Base-by-base conservation (phyloP, 2,797 vertebrate species). In the Chaenodraco wilsoni region DNA sequence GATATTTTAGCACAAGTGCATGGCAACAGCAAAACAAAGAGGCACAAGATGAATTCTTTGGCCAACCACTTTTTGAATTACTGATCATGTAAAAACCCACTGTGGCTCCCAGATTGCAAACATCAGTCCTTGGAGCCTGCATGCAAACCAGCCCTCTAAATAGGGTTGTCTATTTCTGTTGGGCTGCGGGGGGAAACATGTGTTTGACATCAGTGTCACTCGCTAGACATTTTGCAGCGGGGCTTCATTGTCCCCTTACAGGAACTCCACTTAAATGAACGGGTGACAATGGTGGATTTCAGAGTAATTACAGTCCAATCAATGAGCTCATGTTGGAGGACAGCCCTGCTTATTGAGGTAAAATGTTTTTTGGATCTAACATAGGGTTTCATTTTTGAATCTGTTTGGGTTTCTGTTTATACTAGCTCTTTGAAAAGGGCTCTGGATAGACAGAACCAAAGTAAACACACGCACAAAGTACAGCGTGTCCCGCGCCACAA, bases 81-180 rank as follows among this genome's bases (percentile, higher is more conserved):
- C 93, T 94, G 94, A 95, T 95, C 94, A 94, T 94, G 94, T 95
- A 95, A 94, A 95, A 95, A 94, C 90, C 94, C 92, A 6, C 93
- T 93, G 93, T 83, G 94, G 94, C 91, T 91, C 88, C 83, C 87
- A 95, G 94, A 95, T 95, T 95, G 94, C 94, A 95, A 95, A 94
- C 94, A 95, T 94, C 94, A 94, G 92, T 90, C 84, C 89, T 93
- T 91, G 90, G 92, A 94, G 93, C 87, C 92, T 91, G 92, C 89
- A 90, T 91, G 89, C 91, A 94, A 95, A 94, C 94, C 94, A 91
- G 91, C 31, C 89, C 94, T 93, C 88, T 89, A 95, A 95, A 95
- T 95, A 94, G 93, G 87, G 82, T 76, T 83, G 90, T 92, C 92
- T 95, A 94, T 95, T 95, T 95, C 92, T 94, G 93, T 92, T 91